These are phyloP conservation scores for Hemibates koningsi DNA, from an alignment of 2,113 vertebrate species.

Conservation along the genomic window DNA sequence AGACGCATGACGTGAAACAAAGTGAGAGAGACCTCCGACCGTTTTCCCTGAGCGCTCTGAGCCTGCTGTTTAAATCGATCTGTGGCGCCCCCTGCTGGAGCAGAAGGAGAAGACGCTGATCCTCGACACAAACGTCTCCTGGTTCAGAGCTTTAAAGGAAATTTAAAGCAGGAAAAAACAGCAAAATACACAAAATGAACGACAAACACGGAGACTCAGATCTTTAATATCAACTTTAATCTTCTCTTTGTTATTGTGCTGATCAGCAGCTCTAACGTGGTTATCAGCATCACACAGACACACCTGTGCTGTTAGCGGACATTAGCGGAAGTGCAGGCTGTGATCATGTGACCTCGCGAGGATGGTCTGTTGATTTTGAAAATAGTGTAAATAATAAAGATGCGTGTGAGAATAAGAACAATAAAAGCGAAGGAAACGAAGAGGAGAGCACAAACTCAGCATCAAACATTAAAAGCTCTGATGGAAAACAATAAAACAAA, in stretches of 20 bases:
- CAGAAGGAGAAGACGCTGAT: background rate
- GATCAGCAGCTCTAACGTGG: background rate
- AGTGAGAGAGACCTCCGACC: background rate
- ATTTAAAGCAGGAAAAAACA: background rate
- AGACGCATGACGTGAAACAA: background rate
- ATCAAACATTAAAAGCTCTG: background rate
- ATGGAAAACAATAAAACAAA: background rate
- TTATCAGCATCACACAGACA: background rate
- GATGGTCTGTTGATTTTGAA: background rate
- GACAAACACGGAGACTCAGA: background rate
- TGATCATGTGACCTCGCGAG: background rate
- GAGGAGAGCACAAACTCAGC: background rate
- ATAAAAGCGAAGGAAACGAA: background rate
- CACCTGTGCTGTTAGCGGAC: background rate
- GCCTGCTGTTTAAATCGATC: fast-evolving
- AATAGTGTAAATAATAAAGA: background rate
- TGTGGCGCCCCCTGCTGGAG: background rate
- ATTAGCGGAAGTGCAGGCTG: background rate
- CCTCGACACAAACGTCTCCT: background rate
- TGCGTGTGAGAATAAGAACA: background rate
- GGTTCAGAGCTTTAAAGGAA: background rate
- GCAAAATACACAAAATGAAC: background rate
- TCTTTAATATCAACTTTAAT: background rate
- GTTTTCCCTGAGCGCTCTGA: background rate
- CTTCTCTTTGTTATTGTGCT: background rate